Conservation (phyloP, 2,888 invertebrate species). For the Lycophotia porphyrea region DNA sequence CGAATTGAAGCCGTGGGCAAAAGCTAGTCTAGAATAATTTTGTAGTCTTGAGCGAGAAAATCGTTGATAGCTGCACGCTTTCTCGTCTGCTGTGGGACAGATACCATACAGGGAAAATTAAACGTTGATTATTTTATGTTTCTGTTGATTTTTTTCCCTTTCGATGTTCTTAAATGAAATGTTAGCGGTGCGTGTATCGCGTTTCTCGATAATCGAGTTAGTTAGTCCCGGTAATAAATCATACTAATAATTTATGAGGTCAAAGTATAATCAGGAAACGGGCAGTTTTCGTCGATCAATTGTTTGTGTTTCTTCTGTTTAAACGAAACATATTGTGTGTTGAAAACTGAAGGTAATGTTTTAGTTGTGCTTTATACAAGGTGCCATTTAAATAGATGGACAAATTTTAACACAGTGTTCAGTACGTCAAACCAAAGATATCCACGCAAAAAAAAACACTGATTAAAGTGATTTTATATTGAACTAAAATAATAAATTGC, state of each 20-base stretch:
- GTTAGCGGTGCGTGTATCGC: slow-evolving; percentile 53
- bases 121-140: slow-evolving; percentile 53
- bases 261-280: slow-evolving; percentile 36
- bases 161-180: slow-evolving; percentile 39
- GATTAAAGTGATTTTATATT: too few species aligned
- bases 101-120: slow-evolving; percentile 36
- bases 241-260: slow-evolving; percentile 50
- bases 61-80: neutral
- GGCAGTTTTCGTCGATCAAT: slow-evolving; percentile 26
- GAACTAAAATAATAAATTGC: too few species aligned
- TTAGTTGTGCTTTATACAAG: neutral
- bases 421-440: too few species aligned
- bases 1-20: too few species aligned
- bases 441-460: too few species aligned
- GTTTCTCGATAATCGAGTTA: slow-evolving; percentile 35
- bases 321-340: slow-evolving; percentile 20
- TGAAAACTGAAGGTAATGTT: slow-evolving; percentile 8
- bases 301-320: slow-evolving; percentile 26
- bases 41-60: neutral
- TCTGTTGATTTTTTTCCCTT: slow-evolving; percentile 23
- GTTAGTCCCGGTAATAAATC: slow-evolving; percentile 48
- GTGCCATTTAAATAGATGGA: too few species aligned
- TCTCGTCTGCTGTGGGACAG: neutral
- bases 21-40: neutral
- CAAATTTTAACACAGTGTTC: too few species aligned